A percentile compares a stretch with the other conserved stretches of the same genome.
phyloP scores from a whole-genome alignment of 2,888 invertebrate genomes.

The Cordylochernes scorpioides region DNA sequence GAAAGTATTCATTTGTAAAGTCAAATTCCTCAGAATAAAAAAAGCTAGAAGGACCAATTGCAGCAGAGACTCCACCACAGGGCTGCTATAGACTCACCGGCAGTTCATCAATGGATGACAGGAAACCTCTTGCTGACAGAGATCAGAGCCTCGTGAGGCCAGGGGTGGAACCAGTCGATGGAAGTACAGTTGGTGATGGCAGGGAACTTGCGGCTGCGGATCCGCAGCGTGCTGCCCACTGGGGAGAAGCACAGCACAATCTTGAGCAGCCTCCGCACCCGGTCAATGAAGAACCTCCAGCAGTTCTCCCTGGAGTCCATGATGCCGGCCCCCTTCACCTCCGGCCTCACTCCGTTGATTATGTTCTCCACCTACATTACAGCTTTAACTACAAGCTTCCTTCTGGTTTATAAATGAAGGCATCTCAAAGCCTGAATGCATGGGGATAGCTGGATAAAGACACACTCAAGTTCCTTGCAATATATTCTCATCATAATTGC shows the following conservation, averaged over 20 bases:
- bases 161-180: slow-evolving; percentile 95
- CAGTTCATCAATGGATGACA: slow-evolving; percentile 44
- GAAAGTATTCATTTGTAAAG: no score
- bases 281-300: slow-evolving; percentile 90
- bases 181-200: slow-evolving; percentile 81
- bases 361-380: no score
- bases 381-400: no score
- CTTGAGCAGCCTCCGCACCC: slow-evolving; percentile 50
- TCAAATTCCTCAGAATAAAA: no score
- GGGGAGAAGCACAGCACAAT: slow-evolving; percentile 92
- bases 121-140: slow-evolving; percentile 73
- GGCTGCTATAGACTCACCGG: slow-evolving; percentile 34
- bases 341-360: slow-evolving; percentile 41
- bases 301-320: slow-evolving; percentile 79
- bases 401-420: no score
- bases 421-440: no score
- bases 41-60: no score
- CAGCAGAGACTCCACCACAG: no score
- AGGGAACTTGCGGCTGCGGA: slow-evolving; percentile 78
- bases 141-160: slow-evolving; percentile 87
- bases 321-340: slow-evolving; percentile 54
- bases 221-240: slow-evolving; percentile 68
- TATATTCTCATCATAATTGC: no score
- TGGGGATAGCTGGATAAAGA: no score
- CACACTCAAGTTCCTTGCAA: no score